Evolutionary conservation across 2,797 vertebrate species (phyloP).

Genomic region (Parauchenoglanis punctatus): DNA sequence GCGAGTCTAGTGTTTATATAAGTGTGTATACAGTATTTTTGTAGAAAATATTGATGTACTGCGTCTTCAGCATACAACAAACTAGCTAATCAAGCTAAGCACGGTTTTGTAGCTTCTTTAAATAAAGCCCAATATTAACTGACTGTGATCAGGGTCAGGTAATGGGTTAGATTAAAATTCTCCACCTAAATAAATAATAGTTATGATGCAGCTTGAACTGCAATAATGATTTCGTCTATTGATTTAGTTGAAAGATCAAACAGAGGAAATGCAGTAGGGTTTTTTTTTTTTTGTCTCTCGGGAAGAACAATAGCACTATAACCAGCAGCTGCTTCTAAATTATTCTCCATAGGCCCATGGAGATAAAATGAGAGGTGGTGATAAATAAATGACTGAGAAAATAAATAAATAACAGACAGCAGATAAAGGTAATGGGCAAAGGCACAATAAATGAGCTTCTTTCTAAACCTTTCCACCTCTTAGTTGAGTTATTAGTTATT

Average conservation of each 20-base stretch:
- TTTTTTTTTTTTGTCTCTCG: neutral
- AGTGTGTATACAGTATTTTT: too few relatives aligned
- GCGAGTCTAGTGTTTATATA: neutral
- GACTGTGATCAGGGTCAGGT: slow-evolving; percentile 46
- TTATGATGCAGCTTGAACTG: neutral
- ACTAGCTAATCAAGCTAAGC: slow-evolving; percentile 41
- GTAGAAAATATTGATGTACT: neutral
- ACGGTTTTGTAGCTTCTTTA: slow-evolving; percentile 46
- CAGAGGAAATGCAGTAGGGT: neutral
- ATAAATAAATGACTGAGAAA: slow-evolving; percentile 43
- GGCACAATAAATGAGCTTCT: slow-evolving; percentile 47
- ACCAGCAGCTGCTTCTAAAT: slow-evolving; percentile 1
- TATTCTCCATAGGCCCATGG: slow-evolving; percentile 5
- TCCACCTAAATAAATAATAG: slow-evolving; percentile 44
- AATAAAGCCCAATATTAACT: slow-evolving; percentile 41
- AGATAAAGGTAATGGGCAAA: slow-evolving; percentile 62
- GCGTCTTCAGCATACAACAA: neutral
- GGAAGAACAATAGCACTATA: slow-evolving; percentile 27
- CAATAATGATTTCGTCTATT: slow-evolving; percentile 9
- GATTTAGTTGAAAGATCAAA: slow-evolving; percentile 18
- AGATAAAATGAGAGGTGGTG: slow-evolving; percentile 42
- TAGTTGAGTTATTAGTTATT: slow-evolving; percentile 51
- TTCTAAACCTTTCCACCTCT: slow-evolving; percentile 44
- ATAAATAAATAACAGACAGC: slow-evolving; percentile 46
- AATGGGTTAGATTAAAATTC: slow-evolving; percentile 50